Conservation (phyloP, 2,113 vertebrate species). For the Stomatorhinus ivindoensis region DNA sequence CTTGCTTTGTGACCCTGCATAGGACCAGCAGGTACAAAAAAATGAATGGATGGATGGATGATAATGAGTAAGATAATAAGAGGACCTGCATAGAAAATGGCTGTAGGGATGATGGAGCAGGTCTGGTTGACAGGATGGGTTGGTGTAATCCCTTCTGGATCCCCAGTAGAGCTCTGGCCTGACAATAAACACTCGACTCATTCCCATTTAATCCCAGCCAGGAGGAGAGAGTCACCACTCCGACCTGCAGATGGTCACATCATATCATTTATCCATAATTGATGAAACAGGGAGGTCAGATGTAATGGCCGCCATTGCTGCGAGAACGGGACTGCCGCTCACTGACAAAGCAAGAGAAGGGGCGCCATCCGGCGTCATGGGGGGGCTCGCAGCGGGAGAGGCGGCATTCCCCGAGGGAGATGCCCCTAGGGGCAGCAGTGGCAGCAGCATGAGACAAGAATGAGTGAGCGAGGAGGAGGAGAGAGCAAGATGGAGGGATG, state of each 20-base stretch:
- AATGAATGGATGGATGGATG: background rate
- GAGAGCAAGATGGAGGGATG: constrained; percentile 6
- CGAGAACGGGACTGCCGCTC: constrained; percentile 96
- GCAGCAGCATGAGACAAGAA: background rate
- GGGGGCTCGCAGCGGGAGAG: no score
- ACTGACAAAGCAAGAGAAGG: constrained; percentile 98
- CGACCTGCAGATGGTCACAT: constrained; percentile 98
- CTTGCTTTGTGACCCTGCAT: background rate
- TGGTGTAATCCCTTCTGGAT: constrained; percentile 72
- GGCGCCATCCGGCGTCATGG: constrained; percentile 62
- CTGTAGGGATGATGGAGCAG: background rate
- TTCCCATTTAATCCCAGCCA: constrained; percentile 97
- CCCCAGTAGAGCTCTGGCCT: constrained; percentile 88
- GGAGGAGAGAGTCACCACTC: constrained; percentile 85
- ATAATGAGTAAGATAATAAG: background rate
- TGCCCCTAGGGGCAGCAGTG: constrained; percentile 37
- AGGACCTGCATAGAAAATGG: background rate
- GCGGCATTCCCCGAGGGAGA: no score
- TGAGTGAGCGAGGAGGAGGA: constrained; percentile 43
- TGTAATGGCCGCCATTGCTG: constrained; percentile 92
- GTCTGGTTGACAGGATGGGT: constrained; percentile 61
- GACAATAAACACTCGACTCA: constrained; percentile 98
- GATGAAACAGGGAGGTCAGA: constrained; percentile 99
- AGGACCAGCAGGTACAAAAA: background rate
- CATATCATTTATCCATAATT: constrained; percentile 99